Percentiles rank a stretch among this genome's conserved stretches.
phyloP scores from a whole-genome alignment of 2,797 vertebrate genomes.

The Carduelis carduelis region DNA sequence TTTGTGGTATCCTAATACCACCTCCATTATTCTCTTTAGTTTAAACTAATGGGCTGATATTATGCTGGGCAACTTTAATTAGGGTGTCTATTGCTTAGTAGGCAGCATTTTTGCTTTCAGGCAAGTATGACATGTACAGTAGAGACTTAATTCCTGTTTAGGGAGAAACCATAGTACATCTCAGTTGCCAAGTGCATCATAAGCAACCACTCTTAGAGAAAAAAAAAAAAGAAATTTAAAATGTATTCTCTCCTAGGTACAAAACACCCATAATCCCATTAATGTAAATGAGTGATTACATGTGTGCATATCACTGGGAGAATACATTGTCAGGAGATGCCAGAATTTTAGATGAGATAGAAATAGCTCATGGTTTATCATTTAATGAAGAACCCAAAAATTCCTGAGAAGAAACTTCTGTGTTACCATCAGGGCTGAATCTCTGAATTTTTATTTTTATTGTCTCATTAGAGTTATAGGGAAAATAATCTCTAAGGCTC shows the following conservation, averaged over 20 bases:
- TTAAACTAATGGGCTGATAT: slow-evolving; percentile 45
- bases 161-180: background rate
- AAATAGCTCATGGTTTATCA: background rate
- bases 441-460: slow-evolving; percentile 45
- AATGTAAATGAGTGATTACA: slow-evolving; percentile 57
- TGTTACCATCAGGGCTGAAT: background rate
- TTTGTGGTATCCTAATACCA: background rate
- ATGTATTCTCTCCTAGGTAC: slow-evolving; percentile 22
- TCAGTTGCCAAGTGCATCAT: slow-evolving; percentile 26
- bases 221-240: background rate
- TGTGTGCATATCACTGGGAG: background rate
- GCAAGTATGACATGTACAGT: slow-evolving; percentile 48
- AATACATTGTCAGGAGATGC: slow-evolving; percentile 29
- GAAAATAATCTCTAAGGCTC: slow-evolving; percentile 6
- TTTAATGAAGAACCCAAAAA: slow-evolving; percentile 40
- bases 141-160: slow-evolving; percentile 50
- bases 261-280: slow-evolving; percentile 53
- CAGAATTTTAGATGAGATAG: slow-evolving; percentile 51
- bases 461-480: slow-evolving; percentile 32
- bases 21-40: slow-evolving; percentile 50
- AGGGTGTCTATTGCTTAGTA: slow-evolving; percentile 44
- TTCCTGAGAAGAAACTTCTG: slow-evolving; percentile 14
- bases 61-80: slow-evolving; percentile 57
- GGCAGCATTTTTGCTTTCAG: slow-evolving; percentile 62
- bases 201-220: background rate